Base-by-base conservation (phyloP, 2,888 invertebrate species). In the Trilocha varians region DNA sequence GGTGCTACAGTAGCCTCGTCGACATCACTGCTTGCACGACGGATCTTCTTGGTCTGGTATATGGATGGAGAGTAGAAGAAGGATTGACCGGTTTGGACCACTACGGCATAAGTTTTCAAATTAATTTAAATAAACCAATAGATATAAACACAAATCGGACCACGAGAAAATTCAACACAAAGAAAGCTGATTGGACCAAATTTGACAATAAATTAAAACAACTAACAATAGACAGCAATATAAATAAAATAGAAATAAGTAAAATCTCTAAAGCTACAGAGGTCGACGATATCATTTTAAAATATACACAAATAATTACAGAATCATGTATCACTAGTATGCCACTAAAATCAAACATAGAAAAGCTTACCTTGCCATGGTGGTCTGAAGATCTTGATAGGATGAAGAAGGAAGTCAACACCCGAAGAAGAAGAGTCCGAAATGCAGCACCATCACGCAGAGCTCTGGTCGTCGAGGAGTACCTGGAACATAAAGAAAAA, bases 11-110 rank as follows among this genome's bases (percentile, higher is more conserved):
- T 4, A 18, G 18, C 18, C 18, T 5, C 8, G 18, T 18, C 4
- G 18, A 18, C 17, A 35, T 55, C 1, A 55, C 52, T 3, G 47
- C 36, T 0, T 50, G 46, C 39, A 39, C 48, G 1, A 3, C 4
- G 13, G 32, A 37, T 5, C 9, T 49, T 9, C 33, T 48, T 14
- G 16, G 17, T 9, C 3, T 13, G 6, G 33, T 44, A 0, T 35
- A 39, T 3, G 14, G 38, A 9, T 51, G 48, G 50, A 16, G 11
- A n/a, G 47, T 49, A 2, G 47, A 41, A 5, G 15, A 41, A 11
- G 40, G 18, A 6, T 5, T 49, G 4, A 45, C 43, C 11, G 36
- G 40, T 14, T 53, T 43, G n/a, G 49, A 49, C 34, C 51, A 49
- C 40, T 46, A 48, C 14, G 38, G 34, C 3, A 47, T 49, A 3